phyloP scores from a whole-genome alignment of 2,113 vertebrate genomes.

The Sander lucioperca region DNA sequence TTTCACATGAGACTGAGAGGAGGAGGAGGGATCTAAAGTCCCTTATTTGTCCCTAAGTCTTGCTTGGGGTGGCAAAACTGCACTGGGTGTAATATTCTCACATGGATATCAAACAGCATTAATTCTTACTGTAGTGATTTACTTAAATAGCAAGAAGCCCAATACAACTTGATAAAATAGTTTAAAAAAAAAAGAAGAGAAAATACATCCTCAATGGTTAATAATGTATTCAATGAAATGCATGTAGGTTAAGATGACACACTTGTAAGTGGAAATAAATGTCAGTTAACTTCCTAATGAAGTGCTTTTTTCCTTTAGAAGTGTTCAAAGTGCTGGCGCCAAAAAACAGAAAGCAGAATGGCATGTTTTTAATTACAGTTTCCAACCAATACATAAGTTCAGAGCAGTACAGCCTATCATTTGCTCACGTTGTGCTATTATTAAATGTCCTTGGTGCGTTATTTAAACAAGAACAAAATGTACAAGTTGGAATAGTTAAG shows the following conservation, averaged over 20 bases:
- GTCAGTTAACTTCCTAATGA: constrained; percentile 13
- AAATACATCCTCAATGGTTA: neutral
- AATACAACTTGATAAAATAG: neutral
- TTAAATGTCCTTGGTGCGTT: constrained; percentile 28
- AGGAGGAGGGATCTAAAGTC: constrained; percentile 5
- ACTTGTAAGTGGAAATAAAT: constrained; percentile 20
- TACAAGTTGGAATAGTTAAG: constrained; percentile 7
- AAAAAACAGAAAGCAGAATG: neutral
- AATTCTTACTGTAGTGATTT: constrained; percentile 27
- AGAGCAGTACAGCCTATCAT: constrained; percentile 2
- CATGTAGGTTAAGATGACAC: neutral
- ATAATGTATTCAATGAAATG: neutral
- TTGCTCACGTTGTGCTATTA: constrained; percentile 15
- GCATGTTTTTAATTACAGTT: neutral
- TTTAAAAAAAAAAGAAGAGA: neutral
- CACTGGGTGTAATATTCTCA: neutral
- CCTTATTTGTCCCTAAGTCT: constrained; percentile 21
- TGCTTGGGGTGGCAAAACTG: constrained; percentile 28
- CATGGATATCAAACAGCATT: constrained; percentile 17
- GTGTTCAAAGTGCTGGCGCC: neutral
- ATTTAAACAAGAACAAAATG: constrained; percentile 53
- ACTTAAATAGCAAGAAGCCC: constrained; percentile 16
- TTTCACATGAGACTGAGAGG: constrained; percentile 21
- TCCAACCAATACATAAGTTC: neutral
- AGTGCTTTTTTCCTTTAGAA: neutral